Conservation (phyloP, 1,140 invertebrate genomes). For the Zaprionus davidi region DNA sequence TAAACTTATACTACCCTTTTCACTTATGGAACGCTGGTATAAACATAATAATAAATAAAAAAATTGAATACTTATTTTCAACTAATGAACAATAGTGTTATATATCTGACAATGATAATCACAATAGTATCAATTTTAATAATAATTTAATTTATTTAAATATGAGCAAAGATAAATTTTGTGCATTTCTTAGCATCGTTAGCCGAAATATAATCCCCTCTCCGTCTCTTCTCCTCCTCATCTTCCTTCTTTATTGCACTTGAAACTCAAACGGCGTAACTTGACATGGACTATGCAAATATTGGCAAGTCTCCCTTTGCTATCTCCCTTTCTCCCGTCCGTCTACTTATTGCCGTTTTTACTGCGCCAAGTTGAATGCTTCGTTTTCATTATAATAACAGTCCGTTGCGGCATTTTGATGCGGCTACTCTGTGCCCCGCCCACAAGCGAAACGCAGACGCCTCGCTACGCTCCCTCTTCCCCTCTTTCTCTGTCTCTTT, state of each 20-base stretch:
- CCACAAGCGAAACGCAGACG: background rate
- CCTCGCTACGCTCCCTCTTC: background rate
- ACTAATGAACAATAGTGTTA: too few species aligned
- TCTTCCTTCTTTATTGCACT: conserved; percentile 38
- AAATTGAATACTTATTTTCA: too few species aligned
- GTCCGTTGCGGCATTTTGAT: conserved; percentile 75
- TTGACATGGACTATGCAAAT: conserved; percentile 64
- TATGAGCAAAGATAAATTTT: too few species aligned
- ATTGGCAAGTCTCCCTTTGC: conserved; percentile 22
- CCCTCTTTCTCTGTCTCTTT: background rate
- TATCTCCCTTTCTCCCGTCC: conserved; percentile 14
- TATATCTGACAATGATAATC: too few species aligned
- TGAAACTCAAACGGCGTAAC: conserved; percentile 50
- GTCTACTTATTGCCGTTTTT: conserved; percentile 37
- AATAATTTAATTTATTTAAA: too few species aligned
- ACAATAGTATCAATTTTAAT: too few species aligned
- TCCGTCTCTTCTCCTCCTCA: background rate
- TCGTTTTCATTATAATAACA: conserved; percentile 78
- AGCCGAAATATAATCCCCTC: background rate
- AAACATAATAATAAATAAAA: too few species aligned
- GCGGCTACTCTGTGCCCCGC: conserved; percentile 45
- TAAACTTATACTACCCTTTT: too few species aligned
- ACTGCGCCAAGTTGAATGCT: conserved; percentile 48
- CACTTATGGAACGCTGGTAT: too few species aligned
- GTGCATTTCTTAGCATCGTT: background rate